Base-by-base conservation (phyloP, 2,797 vertebrate genomes). In the Antennarius maculatus region DNA sequence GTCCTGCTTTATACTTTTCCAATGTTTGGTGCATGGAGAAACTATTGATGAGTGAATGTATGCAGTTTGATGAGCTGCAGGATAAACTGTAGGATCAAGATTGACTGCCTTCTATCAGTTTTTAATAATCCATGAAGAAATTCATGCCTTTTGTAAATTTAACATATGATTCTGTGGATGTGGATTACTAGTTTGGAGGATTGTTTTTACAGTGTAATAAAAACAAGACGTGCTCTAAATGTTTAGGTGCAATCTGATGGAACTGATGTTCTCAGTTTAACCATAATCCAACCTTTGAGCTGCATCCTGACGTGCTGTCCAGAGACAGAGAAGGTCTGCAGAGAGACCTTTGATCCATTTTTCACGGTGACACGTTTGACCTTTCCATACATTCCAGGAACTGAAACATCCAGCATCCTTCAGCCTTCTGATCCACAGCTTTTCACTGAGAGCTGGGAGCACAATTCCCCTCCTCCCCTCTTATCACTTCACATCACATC, bases 401-500 rank as follows among this genome's bases (percentile, higher is more conserved):
- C 49, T 49, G 47, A 50, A 23, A 10, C 67, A 68, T 57, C 59
- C 9, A 54, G 42, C 29, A 17, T 51, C 52, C 61, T 37, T 46
- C 52, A 18, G 13, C 46, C n/a, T 47, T 37, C 51, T 61, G 60
- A 71, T 61, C 71, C 29, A 10, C 55, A 70, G 59, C 37, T 54
- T 66, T 66, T 27, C 23, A 28, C 11, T 23, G 29, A 16, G 27
- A 54, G 73, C 65, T 63, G 12, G 29, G 41, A 63, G 75, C 57
- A 61, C 10, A 61, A 45, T 43, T 11, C 14, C 17, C 47, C 54
- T 64, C 74, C 61, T 65, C 71, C 54, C 53, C 51, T 51, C 80
- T 74, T 57, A 85, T 83, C 86, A 75, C 80, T 74, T 75, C 67
- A 71, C 31, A 83, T 86, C 67, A 80, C 75, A 76, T 82, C 82